Conservation (phyloP, 2,113 vertebrate genomes). For the Myotis davidii region DNA sequence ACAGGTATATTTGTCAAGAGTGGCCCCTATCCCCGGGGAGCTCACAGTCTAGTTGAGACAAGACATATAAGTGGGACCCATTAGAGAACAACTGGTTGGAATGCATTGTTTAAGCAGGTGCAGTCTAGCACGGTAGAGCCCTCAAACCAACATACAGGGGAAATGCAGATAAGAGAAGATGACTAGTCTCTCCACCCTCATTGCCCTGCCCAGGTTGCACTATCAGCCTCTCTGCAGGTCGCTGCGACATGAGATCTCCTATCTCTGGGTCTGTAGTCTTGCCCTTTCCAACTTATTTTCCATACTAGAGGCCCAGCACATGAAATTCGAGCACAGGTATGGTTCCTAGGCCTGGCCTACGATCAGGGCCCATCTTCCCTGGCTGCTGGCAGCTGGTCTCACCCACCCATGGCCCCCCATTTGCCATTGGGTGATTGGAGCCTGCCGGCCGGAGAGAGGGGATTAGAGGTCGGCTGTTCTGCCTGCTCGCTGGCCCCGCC, state of each 20-base stretch:
- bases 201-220: rapidly evolving
- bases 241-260: rapidly evolving
- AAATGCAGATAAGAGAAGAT: neutral
- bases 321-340: no score
- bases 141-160: neutral
- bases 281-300: neutral
- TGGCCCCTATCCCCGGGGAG: neutral
- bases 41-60: neutral
- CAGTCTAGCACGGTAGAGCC: neutral
- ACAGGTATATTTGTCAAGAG: neutral
- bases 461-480: no score
- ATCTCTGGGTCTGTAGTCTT: neutral
- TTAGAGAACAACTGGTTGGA: neutral
- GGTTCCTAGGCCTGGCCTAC: no score
- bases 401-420: no score
- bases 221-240: neutral
- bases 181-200: rapidly evolving
- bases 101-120: neutral
- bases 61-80: neutral
- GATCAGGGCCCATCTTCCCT: no score
- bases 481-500: no score
- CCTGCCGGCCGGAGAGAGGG: no score
- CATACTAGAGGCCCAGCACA: no score
- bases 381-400: no score
- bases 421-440: no score